Evolutionary conservation across 2,113 vertebrate genomes (phyloP), one percentile per base, ranked within the genome.

Genomic region (Podocnemis expansa): DNA sequence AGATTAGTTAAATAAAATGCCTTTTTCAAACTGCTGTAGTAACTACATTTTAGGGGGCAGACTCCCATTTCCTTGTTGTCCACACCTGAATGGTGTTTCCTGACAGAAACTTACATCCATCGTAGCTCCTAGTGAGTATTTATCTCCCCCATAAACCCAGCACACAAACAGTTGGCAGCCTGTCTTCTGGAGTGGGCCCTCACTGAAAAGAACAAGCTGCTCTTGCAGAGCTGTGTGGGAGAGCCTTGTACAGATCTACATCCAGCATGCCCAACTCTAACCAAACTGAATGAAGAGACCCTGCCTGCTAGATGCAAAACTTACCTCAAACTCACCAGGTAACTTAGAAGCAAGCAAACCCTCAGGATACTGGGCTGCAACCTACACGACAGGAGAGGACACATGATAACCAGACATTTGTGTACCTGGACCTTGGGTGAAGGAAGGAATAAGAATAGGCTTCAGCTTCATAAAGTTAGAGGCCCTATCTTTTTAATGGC

Each of bases 271-370:
- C 22, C 21, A 75, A 41, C 73, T 76, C 25, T 76, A 76, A 43
- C 73, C 41, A 76, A 76, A 70, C 19, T 38, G 63, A 70, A 60
- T 34, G 41, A 47, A 58, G 73, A 87, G 60, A 41, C 8, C 11
- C 79, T 49, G 19, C 34, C 24, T 88, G 16, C 24, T 82, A 45
- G 56, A 85, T 13, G 78, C 87, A n/a, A 83, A 63, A 89, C 91
- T 93, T 98, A 99, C 99, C 98, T 99, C 98, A 97, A 98, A 99
- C 85, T 98, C 98, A 38, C 80, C 58, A 73, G 98, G 98, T 21
- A 99, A 96, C 73, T 98, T 97, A 29, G 98, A 98, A 82, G 99
- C 97, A 25, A 97, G 97, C 58, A 99, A 95, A 82, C 98, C 98
- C n/a, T 97, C 97, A 27, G 94, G 96, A 85, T 95, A 97, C 49